A percentile compares a stretch with the other conserved stretches of the same genome.
These are phyloP conservation scores for Cryptomyrus ogoouensis DNA, from an alignment of 2,113 vertebrate genomes.

Conservation along the genomic window DNA sequence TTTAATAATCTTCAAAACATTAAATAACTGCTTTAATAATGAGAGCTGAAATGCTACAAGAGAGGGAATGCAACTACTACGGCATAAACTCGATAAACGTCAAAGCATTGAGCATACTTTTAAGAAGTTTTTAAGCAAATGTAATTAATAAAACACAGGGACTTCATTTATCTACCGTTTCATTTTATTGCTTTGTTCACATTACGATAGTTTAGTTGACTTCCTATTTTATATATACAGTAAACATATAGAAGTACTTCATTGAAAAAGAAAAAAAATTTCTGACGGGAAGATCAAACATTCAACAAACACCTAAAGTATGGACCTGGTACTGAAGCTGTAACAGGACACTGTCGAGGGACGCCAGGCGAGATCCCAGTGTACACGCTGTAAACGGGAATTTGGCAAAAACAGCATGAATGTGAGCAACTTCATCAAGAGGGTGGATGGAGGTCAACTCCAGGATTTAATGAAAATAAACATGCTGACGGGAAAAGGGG, in stretches of 20 bases:
- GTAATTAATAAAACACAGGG: not conserved
- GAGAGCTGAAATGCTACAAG: not conserved
- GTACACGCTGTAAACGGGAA: not conserved
- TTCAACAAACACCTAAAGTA: not conserved
- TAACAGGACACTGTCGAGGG: not conserved
- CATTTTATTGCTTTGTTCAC: slow-evolving; percentile 34
- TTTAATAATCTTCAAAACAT: not conserved
- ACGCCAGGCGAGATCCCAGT: not conserved
- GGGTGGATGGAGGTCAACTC: not conserved
- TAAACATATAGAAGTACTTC: not conserved
- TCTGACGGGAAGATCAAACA: not conserved
- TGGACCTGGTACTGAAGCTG: not conserved
- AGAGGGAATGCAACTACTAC: not conserved
- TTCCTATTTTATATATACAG: slow-evolving; percentile 5
- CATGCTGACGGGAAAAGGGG: not conserved
- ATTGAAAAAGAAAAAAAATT: not conserved
- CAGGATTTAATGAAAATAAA: not conserved
- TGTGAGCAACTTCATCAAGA: not conserved
- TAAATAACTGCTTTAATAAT: not conserved
- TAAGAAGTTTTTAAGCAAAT: not conserved
- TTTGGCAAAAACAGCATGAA: not conserved
- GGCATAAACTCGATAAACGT: not conserved
- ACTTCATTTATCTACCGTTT: not conserved
- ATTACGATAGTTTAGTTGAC: slow-evolving; percentile 22
- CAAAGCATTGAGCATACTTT: not conserved